phyloP scores from a whole-genome alignment of 2,888 invertebrate genomes.

The Phengaris arion region DNA sequence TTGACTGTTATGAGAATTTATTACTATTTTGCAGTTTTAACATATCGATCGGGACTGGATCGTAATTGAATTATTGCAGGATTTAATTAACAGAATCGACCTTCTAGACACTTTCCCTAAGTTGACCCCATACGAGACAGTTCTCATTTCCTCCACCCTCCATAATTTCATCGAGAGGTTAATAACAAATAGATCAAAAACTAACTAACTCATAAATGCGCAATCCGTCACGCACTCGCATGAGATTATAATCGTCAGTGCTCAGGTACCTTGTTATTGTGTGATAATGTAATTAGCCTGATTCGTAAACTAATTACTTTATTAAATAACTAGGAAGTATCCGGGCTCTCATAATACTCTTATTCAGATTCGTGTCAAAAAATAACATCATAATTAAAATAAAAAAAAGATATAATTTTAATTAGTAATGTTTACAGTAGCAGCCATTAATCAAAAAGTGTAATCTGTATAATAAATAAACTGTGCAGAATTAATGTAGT shows the following conservation, averaged over 20 bases:
- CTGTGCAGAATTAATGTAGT: too few relatives aligned
- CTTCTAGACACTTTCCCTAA: too few relatives aligned
- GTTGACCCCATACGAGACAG: too few relatives aligned
- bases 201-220: slow-evolving; percentile 2
- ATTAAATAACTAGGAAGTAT: not conserved
- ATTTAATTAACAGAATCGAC: too few relatives aligned
- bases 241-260: slow-evolving; percentile 20
- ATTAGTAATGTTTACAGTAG: not conserved
- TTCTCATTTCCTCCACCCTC: too few relatives aligned
- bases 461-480: not conserved
- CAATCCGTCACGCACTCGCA: slow-evolving; percentile 21
- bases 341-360: not conserved
- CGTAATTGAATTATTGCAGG: too few relatives aligned
- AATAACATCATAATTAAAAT: not conserved
- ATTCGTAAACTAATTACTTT: slow-evolving; percentile 1
- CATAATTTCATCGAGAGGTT: not conserved
- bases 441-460: not conserved
- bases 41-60: too few relatives aligned
- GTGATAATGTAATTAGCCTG: slow-evolving; percentile 22
- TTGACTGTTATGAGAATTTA: too few relatives aligned
- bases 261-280: slow-evolving; percentile 15
- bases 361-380: not conserved
- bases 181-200: not conserved
- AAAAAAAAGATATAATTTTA: not conserved
- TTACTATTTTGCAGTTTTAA: too few relatives aligned